Evolutionary conservation across 2,113 vertebrate genomes (phyloP), one percentile per base, ranked within the genome.

Genomic region (Serilophus lunatus): DNA sequence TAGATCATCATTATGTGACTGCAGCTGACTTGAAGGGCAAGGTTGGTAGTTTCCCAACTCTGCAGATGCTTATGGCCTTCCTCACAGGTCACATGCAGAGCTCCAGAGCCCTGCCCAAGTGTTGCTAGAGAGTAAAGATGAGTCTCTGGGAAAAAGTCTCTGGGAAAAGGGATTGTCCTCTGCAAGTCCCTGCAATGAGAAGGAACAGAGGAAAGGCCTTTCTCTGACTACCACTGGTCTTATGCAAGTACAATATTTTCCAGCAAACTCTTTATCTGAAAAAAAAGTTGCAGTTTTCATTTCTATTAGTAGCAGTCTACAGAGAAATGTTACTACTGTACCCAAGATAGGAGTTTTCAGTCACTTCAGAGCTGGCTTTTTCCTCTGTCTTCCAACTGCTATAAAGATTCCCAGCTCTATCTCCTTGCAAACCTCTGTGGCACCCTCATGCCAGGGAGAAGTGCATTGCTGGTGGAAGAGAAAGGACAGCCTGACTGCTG

Each of bases 1-100:
- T 59, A 31, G 61, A 44, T 50, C 29, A 64, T 49, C 2, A 5
- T 14, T 85, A 45, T 28, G 9, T 35, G 28, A 54, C 28, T 2
- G 4, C 49, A 89, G 61, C 28, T 68, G 49, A 36, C 35, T 80
- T 0, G 0, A 0, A 0, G 16, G 35, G 51, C 18, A 65, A 75
- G 11, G 36, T 0, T 76, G 24, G 45, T 63, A 18, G 7, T n/a
- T 71, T 19, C 10, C 16, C 12, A 33, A 6, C 3, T 72, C n/a
- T 44, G 45, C 6, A 7, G 53, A 44, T 53, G 31, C 31, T 64
- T 0, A 0, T 31, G 59, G 35, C 26, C 57, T 71, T 86, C 26
- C 35, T 64, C 57, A 64, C 64, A 66, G 47, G 16, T 15, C 59
- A 59, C 0, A 0, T 26, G 53, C 31, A 82, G 69, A 77, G 31